Conservation (phyloP, 2,888 invertebrate genomes). For the Troglohyphantes excavatus region DNA sequence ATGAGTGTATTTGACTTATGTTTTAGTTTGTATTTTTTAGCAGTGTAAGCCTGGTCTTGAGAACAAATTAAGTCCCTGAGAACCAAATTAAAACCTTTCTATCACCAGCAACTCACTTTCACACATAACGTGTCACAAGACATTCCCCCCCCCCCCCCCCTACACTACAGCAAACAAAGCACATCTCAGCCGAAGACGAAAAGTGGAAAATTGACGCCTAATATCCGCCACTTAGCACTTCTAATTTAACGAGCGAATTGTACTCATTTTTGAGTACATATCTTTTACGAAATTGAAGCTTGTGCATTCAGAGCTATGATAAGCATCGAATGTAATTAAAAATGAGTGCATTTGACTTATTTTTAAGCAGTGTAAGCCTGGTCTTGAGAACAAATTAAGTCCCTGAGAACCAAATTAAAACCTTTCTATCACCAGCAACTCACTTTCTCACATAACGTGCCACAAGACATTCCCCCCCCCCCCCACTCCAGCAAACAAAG, state of each 20-base stretch:
- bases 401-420: neutral
- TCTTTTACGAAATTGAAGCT: no score
- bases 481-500: neutral
- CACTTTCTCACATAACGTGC: neutral
- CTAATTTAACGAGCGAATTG: neutral
- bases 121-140: neutral
- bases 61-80: no score
- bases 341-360: no score
- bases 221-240: conserved; percentile 46
- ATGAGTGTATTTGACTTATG: no score
- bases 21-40: no score
- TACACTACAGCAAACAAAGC: conserved; percentile 7
- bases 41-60: no score
- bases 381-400: no score
- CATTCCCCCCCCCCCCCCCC: no score
- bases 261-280: no score
- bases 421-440: neutral
- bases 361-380: no score
- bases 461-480: neutral
- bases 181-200: conserved; percentile 7
- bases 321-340: no score
- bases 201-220: conserved; percentile 42
- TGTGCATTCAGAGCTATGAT: no score
- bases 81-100: neutral
- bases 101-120: neutral